A percentile compares a stretch with the other conserved stretches of the same genome.
phyloP scores from a whole-genome alignment of 2,888 invertebrate species.

The Caenorhabditis sp. region DNA sequence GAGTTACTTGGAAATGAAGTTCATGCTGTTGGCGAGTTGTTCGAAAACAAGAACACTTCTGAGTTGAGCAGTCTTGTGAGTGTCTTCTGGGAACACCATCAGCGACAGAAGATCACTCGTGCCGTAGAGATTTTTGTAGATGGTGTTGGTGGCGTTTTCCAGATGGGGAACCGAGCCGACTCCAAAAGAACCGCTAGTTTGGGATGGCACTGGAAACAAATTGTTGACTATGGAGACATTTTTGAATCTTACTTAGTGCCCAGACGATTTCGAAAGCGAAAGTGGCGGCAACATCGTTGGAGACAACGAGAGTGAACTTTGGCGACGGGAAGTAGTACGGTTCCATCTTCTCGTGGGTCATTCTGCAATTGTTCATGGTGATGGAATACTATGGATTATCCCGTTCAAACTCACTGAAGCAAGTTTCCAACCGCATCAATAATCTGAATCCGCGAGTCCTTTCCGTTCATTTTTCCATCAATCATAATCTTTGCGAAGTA shows the following conservation, averaged over 20 bases:
- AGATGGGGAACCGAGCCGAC: background rate
- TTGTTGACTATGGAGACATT: too few relatives aligned
- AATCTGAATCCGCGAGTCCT: constrained; percentile 10
- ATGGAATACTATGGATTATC: too few relatives aligned
- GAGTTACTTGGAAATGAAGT: constrained; percentile 10
- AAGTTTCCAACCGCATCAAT: constrained; percentile 36
- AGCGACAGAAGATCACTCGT: background rate
- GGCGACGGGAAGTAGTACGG: constrained; percentile 38
- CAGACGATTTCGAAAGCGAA: constrained; percentile 31
- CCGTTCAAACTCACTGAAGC: constrained; percentile 20
- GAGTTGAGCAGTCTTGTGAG: background rate
- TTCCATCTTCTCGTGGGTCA: constrained; percentile 21
- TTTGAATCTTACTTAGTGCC: constrained; percentile 24
- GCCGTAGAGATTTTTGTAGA: background rate
- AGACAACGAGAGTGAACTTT: constrained; percentile 21
- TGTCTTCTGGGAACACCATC: constrained; percentile 11
- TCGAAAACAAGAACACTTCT: constrained; percentile 21
- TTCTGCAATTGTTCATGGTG: background rate
- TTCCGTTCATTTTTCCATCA: constrained; percentile 15
- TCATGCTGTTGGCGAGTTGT: background rate
- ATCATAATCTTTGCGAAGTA: constrained; percentile 37
- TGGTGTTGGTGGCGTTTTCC: constrained; percentile 3
- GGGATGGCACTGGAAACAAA: background rate
- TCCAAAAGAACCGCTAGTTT: too few relatives aligned
- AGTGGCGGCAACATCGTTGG: background rate